A percentile compares a stretch with the other conserved stretches of the same genome.
Evolutionary conservation across 2,888 invertebrate species (phyloP).

Genomic region (Zele albiditarsus): DNA sequence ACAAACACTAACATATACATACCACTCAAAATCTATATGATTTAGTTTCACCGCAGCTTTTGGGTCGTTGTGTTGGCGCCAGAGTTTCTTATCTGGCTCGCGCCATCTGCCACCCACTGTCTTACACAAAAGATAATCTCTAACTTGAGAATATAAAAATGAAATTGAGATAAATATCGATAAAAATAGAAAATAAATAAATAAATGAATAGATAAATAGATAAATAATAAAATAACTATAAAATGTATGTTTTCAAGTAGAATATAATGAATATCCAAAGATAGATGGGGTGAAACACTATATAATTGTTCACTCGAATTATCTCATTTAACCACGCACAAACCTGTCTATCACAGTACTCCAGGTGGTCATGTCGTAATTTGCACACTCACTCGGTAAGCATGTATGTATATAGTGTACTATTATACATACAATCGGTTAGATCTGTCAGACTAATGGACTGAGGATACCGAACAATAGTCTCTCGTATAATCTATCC

Average conservation of each 20-base stretch:
- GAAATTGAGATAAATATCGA: too few species aligned
- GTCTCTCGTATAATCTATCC: conserved; percentile 57
- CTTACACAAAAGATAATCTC: too few species aligned
- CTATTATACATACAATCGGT: conserved; percentile 54
- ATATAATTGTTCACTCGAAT: conserved; percentile 56
- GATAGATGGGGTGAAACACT: too few species aligned
- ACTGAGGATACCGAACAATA: conserved; percentile 62
- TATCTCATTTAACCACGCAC: conserved; percentile 54
- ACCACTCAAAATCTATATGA: conserved; percentile 45
- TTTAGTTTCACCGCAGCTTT: conserved; percentile 51
- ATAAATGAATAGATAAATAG: too few species aligned
- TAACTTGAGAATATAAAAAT: too few species aligned
- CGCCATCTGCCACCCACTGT: neutral
- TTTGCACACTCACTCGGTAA: conserved; percentile 64
- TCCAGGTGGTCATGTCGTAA: conserved; percentile 64
- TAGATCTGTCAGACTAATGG: conserved; percentile 68
- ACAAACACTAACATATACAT: neutral
- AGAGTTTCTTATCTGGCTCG: conserved; percentile 10
- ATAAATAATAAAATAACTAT: too few species aligned
- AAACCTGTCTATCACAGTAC: conserved; percentile 57
- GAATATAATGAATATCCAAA: too few species aligned
- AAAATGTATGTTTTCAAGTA: too few species aligned
- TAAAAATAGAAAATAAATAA: too few species aligned
- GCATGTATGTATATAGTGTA: neutral
- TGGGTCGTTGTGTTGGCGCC: neutral